Percentiles rank a stretch among this genome's conserved stretches.
These are phyloP conservation scores for Ornithorhynchus anatinus DNA, from an alignment of 2,113 vertebrate genomes.

Conservation along the genomic window DNA sequence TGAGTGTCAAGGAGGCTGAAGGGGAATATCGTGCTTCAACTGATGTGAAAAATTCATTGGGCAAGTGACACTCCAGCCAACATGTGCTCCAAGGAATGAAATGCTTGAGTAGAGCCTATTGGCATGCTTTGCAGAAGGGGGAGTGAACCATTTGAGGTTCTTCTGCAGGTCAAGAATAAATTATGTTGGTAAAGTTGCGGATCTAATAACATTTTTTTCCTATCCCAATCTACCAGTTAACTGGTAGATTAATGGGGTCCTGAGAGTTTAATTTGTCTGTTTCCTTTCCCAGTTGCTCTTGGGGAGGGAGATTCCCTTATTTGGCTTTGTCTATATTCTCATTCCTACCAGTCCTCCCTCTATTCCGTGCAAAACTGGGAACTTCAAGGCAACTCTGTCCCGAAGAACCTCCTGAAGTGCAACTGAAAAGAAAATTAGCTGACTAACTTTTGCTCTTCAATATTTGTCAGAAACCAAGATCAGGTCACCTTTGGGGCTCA, in stretches of 20 bases:
- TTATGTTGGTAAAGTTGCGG: slow-evolving; percentile 4
- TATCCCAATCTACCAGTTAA: too few species aligned
- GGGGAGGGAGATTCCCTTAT: too few species aligned
- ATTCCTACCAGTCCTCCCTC: too few species aligned
- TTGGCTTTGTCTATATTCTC: too few species aligned
- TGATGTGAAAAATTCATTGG: slow-evolving; percentile 8
- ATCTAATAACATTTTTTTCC: not conserved
- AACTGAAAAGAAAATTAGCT: not conserved
- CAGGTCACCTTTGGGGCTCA: not conserved
- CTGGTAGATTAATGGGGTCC: too few species aligned
- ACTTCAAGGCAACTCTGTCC: too few species aligned
- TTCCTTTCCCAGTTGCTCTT: too few species aligned
- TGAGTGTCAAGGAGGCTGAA: too few species aligned
- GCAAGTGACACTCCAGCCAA: not conserved
- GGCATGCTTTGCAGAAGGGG: slow-evolving; percentile 37
- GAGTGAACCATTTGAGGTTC: slow-evolving; percentile 1
- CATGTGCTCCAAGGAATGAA: slow-evolving; percentile 7
- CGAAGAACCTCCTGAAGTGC: too few species aligned
- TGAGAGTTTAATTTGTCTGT: too few species aligned
- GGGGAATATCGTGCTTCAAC: not conserved
- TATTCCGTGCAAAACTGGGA: too few species aligned
- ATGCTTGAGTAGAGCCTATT: not conserved
- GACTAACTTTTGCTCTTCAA: not conserved
- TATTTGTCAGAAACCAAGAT: not conserved
- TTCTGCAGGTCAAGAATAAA: not conserved